A percentile compares a stretch with the other conserved stretches of the same genome.
These are phyloP conservation scores for Mionectes olivaceus DNA, from an alignment of 2,797 vertebrate species.

Conservation along the genomic window DNA sequence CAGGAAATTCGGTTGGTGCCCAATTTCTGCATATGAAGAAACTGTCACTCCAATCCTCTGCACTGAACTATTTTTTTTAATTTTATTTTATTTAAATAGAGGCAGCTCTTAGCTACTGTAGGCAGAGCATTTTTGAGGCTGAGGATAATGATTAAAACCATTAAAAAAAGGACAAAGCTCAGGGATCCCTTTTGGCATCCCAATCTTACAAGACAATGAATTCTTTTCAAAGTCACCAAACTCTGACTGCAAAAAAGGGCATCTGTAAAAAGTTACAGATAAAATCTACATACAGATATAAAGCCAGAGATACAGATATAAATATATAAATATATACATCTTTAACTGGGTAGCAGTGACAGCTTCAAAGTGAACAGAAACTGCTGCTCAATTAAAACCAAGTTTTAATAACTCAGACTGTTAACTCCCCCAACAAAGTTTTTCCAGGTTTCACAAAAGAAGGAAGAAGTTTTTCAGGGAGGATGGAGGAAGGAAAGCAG, in stretches of 20 bases:
- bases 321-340: too few relatives aligned
- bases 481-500: background rate
- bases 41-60: background rate
- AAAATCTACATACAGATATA: background rate
- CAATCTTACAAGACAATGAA: background rate
- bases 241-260: background rate
- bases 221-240: background rate
- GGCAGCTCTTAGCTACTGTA: background rate
- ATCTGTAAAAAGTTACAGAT: background rate
- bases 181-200: background rate
- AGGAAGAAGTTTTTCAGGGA: background rate
- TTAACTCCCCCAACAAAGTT: background rate
- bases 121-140: background rate
- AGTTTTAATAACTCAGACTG: background rate
- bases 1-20: background rate
- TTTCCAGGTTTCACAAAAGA: background rate
- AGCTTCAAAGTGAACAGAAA: background rate
- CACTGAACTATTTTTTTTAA: background rate
- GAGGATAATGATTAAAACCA: background rate
- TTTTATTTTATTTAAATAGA: background rate
- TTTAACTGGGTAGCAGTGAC: background rate
- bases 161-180: too few relatives aligned
- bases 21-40: background rate
- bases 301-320: background rate
- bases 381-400: background rate